phyloP scores from a whole-genome alignment of 2,113 vertebrate genomes.

The Toxotes chatareus region DNA sequence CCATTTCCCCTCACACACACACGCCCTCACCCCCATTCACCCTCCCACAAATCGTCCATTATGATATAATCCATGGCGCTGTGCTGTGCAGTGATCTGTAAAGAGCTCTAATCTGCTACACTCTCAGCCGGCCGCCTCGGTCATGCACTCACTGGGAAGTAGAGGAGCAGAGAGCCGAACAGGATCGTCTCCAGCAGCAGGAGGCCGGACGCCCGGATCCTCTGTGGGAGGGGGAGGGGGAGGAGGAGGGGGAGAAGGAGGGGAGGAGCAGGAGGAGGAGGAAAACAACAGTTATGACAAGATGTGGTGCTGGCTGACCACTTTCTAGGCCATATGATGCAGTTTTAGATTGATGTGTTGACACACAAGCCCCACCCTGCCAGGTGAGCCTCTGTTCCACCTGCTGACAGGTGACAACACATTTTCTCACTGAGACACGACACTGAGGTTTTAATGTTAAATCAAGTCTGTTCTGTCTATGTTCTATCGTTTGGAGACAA shows the following conservation, averaged over 20 bases:
- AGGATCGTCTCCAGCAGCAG: constrained; percentile 93
- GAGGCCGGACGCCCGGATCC: constrained; percentile 91
- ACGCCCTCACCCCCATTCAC: constrained; percentile 27
- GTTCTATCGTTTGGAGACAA: too few relatives aligned
- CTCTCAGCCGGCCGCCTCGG: constrained; percentile 10
- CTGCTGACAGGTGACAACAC: too few relatives aligned
- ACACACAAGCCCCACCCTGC: too few relatives aligned
- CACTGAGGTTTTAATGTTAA: too few relatives aligned
- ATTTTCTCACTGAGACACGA: too few relatives aligned
- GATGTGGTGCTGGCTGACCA: not conserved
- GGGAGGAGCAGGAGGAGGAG: not conserved
- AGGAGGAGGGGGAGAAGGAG: not conserved
- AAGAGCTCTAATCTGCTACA: constrained; percentile 71
- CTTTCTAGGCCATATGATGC: too few relatives aligned
- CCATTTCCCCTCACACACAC: constrained; percentile 33
- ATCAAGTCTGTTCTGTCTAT: too few relatives aligned
- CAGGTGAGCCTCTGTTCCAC: too few relatives aligned
- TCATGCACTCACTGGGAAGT: constrained; percentile 92
- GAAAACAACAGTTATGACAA: not conserved
- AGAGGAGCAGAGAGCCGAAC: constrained; percentile 96
- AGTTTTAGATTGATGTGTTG: too few relatives aligned
- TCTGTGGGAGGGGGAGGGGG: constrained; percentile 77
- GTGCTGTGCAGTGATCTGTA: constrained; percentile 71
- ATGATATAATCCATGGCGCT: constrained; percentile 69
- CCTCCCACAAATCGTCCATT: constrained; percentile 66